These are phyloP conservation scores for Drosophila nasuta DNA, from an alignment of 1,140 invertebrate species.

Conservation along the genomic window DNA sequence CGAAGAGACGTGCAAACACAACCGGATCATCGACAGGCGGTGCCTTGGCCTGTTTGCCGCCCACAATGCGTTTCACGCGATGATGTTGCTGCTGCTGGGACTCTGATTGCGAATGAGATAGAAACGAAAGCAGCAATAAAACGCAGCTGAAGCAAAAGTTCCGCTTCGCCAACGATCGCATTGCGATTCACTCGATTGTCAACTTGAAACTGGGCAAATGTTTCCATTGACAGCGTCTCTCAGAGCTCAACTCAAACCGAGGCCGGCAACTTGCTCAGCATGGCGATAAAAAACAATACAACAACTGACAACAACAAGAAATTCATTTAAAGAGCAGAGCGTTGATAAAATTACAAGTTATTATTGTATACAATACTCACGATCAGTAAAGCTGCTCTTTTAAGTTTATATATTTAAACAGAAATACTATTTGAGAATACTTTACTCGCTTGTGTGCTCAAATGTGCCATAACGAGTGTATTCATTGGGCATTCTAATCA, in stretches of 20 bases:
- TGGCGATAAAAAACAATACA: slow-evolving; percentile 57
- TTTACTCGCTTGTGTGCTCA: background rate
- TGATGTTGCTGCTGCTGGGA: slow-evolving; percentile 16
- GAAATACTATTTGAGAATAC: background rate
- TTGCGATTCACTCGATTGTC: slow-evolving; percentile 67
- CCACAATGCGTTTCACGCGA: slow-evolving; percentile 87
- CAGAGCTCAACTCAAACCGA: slow-evolving; percentile 19
- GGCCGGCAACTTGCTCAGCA: slow-evolving; percentile 60
- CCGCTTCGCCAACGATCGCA: slow-evolving; percentile 55
- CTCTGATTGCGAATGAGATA: slow-evolving; percentile 31
- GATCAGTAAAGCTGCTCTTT: slow-evolving; percentile 36
- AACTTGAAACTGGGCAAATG: slow-evolving; percentile 56
- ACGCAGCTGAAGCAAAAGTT: slow-evolving; percentile 34
- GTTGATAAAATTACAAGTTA: slow-evolving; percentile 29
- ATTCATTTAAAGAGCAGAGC: background rate
- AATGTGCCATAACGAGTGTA: slow-evolving; percentile 15
- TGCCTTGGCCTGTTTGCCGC: slow-evolving; percentile 85
- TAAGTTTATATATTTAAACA: slow-evolving; percentile 51
- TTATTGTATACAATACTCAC: slow-evolving; percentile 36
- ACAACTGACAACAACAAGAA: slow-evolving; percentile 3
- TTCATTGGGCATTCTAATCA: slow-evolving; percentile 55
- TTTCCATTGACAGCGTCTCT: background rate
- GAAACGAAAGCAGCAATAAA: slow-evolving; percentile 5
- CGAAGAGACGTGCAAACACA: slow-evolving; percentile 86
- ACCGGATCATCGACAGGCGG: slow-evolving; percentile 87